phyloP scores from a whole-genome alignment of 2,888 invertebrate genomes.

The Unio pictorum region DNA sequence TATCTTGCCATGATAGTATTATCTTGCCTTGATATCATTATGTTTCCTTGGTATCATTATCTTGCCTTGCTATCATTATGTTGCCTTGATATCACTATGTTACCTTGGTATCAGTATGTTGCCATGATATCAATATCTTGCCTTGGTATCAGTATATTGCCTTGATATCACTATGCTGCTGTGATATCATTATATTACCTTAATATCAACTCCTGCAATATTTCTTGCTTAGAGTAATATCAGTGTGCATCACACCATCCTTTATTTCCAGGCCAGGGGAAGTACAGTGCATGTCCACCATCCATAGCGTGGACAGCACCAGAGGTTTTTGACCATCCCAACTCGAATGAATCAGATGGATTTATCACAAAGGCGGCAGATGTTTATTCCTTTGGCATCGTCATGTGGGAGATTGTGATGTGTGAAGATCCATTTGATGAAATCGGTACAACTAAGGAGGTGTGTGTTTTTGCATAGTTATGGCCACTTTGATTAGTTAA shows the following conservation, averaged over 20 bases:
- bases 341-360: conserved; percentile 33
- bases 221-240: background rate
- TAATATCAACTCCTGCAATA: too few species aligned
- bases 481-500: too few species aligned
- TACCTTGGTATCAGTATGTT: too few species aligned
- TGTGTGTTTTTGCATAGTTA: conserved; percentile 8
- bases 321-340: conserved; percentile 58
- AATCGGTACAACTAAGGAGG: conserved; percentile 60
- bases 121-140: too few species aligned
- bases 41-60: too few species aligned
- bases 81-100: too few species aligned
- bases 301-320: conserved; percentile 68
- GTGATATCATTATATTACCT: too few species aligned
- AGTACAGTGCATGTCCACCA: conserved; percentile 61
- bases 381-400: conserved; percentile 66
- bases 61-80: too few species aligned
- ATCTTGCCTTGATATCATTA: too few species aligned
- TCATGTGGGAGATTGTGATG: conserved; percentile 63
- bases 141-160: too few species aligned
- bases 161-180: too few species aligned
- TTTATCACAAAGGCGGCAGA: conserved; percentile 58
- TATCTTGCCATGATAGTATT: too few species aligned
- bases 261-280: conserved; percentile 52
- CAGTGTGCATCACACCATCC: background rate
- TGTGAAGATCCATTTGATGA: conserved; percentile 65